Conservation (phyloP, 2,888 invertebrate genomes). For the Rhamnusium bicolor region DNA sequence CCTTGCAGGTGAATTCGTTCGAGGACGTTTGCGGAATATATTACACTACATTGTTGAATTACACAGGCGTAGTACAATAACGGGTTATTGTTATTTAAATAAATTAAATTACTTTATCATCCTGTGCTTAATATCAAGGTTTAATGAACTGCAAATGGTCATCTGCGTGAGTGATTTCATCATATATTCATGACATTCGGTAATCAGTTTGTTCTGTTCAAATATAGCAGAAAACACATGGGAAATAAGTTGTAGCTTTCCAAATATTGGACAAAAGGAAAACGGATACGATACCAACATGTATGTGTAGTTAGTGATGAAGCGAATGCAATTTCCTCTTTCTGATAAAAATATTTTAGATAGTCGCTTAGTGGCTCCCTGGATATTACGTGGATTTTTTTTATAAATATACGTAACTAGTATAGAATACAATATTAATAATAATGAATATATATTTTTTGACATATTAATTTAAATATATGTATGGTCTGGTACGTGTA, state of each 20-base stretch:
- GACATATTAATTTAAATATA: too few relatives aligned
- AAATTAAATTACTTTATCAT: constrained; percentile 1
- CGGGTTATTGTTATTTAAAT: constrained; percentile 1
- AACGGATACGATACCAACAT: constrained; percentile 22
- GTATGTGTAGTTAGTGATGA: constrained; percentile 2
- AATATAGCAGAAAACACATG: constrained; percentile 35
- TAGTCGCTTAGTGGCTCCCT: neutral
- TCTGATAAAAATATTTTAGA: constrained; percentile 1
- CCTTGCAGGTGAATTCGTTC: neutral
- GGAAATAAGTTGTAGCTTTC: constrained; percentile 36
- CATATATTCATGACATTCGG: constrained; percentile 34
- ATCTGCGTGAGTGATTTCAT: constrained; percentile 32
- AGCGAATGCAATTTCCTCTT: constrained; percentile 27
- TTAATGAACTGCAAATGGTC: constrained; percentile 33
- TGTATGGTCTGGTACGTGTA: too few relatives aligned
- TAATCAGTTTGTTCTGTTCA: constrained; percentile 36
- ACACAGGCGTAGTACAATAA: neutral
- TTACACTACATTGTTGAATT: neutral
- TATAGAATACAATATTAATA: too few relatives aligned
- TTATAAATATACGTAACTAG: too few relatives aligned
- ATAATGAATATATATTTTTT: too few relatives aligned
- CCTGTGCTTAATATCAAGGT: constrained; percentile 20
- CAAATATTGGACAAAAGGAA: constrained; percentile 34
- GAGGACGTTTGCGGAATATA: neutral
- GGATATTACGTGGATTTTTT: neutral